Conservation (phyloP, 2,113 vertebrate species). For the Alaudala cheleensis region DNA sequence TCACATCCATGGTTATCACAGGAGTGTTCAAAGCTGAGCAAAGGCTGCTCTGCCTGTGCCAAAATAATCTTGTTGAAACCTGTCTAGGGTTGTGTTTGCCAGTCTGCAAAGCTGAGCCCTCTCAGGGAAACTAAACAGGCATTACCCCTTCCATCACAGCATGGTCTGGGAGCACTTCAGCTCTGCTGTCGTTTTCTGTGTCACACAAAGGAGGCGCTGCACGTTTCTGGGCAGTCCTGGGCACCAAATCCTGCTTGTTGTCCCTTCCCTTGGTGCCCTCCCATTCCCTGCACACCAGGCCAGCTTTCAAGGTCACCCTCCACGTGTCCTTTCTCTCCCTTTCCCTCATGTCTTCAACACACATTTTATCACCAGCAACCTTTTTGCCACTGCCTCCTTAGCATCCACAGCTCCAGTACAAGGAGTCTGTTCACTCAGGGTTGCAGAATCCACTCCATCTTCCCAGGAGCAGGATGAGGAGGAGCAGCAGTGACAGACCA, state of each 20-base stretch:
- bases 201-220: background rate
- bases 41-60: background rate
- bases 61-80: background rate
- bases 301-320: background rate
- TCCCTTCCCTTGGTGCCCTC: background rate
- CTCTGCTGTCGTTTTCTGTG: background rate
- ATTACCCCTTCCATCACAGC: background rate
- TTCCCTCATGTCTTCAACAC: background rate
- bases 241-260: background rate
- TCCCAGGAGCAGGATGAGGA: constrained; percentile 4
- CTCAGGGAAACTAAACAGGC: background rate
- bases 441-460: background rate
- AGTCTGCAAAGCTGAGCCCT: background rate
- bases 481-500: constrained; percentile 57
- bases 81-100: background rate
- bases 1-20: background rate
- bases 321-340: background rate
- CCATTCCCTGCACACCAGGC: background rate
- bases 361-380: background rate
- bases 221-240: background rate
- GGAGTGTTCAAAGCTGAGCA: background rate
- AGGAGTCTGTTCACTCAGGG: background rate
- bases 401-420: background rate
- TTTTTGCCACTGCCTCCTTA: background rate
- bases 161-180: background rate